phyloP scores from a whole-genome alignment of 2,797 vertebrate species.

The Sternotherus odoratus region DNA sequence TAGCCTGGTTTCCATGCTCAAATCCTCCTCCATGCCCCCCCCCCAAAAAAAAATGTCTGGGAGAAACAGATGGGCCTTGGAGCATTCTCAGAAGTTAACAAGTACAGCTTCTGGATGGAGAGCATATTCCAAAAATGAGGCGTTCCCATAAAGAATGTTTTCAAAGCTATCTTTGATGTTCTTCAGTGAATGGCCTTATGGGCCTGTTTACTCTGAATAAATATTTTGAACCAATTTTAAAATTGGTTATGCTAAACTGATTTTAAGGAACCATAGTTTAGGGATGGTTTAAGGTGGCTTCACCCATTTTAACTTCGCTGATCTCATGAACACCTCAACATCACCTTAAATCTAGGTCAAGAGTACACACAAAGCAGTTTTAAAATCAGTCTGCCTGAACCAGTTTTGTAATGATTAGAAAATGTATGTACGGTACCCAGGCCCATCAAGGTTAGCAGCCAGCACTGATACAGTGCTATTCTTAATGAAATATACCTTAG shows the following conservation, averaged over 20 bases:
- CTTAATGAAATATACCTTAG: not conserved
- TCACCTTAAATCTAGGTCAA: not conserved
- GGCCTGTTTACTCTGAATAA: not conserved
- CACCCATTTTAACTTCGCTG: not conserved
- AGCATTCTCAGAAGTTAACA: not conserved
- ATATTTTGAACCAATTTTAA: not conserved
- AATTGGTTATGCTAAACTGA: not conserved
- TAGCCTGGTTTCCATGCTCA: not conserved
- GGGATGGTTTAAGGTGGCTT: not conserved
- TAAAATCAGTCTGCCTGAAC: not conserved
- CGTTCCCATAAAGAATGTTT: not conserved
- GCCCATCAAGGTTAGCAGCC: not conserved
- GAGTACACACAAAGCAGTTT: not conserved
- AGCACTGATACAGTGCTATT: not conserved
- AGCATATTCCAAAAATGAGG: not conserved
- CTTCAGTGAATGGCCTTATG: not conserved
- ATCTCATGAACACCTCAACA: not conserved
- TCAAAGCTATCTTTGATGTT: not conserved
- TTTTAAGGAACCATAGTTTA: not conserved
- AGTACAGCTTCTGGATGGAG: not conserved
- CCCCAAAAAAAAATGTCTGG: not conserved
- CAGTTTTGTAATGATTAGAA: not conserved
- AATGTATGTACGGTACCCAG: not conserved
- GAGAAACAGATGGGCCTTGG: not conserved
- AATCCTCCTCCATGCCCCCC: rapidly evolving